A percentile compares a stretch with the other conserved stretches of the same genome.
These are phyloP conservation scores for Babyrousa celebensis DNA, from an alignment of 2,797 vertebrate genomes.

Conservation along the genomic window DNA sequence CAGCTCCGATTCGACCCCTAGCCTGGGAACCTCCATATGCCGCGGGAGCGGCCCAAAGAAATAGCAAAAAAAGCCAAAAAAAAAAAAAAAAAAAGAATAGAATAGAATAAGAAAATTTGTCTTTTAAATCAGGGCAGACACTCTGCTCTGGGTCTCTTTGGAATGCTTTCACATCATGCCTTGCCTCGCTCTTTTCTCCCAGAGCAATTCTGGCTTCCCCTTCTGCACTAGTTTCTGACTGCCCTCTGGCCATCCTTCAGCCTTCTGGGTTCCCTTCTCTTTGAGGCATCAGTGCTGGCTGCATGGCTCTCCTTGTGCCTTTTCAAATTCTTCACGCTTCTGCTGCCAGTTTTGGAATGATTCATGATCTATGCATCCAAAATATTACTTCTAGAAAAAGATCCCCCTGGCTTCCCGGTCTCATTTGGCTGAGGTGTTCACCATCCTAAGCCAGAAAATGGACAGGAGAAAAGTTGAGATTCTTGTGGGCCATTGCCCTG, in stretches of 20 bases:
- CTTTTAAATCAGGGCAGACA: neutral
- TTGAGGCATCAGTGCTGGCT: neutral
- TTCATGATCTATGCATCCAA: conserved; percentile 58
- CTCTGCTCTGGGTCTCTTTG: neutral
- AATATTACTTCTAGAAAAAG: conserved; percentile 65
- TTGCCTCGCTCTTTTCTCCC: neutral
- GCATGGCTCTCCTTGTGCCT: neutral
- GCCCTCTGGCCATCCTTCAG: neutral
- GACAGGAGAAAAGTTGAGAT: conserved; percentile 42
- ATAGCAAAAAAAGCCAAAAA: no score
- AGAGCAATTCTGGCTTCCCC: neutral
- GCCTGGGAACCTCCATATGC: no score
- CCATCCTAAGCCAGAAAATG: neutral
- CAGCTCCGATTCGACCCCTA: no score
- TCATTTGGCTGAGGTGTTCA: conserved; percentile 39
- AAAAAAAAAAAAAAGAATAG: neutral
- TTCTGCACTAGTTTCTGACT: neutral
- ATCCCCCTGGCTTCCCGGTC: neutral
- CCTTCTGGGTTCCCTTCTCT: neutral
- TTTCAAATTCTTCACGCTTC: conserved; percentile 20
- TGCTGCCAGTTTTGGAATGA: conserved; percentile 16
- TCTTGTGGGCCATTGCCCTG: neutral
- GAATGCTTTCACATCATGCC: neutral
- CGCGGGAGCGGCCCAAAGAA: no score
- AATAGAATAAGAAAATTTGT: neutral